Conservation (phyloP, 2,797 vertebrate genomes). For the Helicolenus hilgendorfi region DNA sequence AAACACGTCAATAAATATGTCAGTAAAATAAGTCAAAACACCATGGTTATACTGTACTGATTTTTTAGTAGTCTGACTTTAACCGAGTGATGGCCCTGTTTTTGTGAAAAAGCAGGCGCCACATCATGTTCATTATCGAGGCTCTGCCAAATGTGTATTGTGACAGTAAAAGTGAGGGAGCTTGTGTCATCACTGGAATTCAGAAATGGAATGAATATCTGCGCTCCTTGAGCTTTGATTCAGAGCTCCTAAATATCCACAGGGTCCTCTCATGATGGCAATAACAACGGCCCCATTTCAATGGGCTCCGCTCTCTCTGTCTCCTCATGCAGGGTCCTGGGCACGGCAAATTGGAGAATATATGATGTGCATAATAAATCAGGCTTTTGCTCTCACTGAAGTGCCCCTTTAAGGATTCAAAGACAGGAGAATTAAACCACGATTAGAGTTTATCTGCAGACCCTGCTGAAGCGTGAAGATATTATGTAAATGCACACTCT, state of each 20-base stretch:
- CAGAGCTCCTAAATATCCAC: not conserved
- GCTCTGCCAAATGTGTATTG: not conserved
- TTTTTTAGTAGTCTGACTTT: not conserved
- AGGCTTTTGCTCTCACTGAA: constrained; percentile 49
- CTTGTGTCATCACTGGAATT: not conserved
- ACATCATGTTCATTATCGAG: not conserved
- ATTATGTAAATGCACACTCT: constrained; percentile 63
- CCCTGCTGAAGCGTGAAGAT: constrained; percentile 45
- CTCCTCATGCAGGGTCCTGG: constrained; percentile 7
- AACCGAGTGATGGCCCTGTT: not conserved
- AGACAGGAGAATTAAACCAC: constrained; percentile 58
- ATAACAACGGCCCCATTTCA: constrained; percentile 3
- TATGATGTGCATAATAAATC: constrained; percentile 61
- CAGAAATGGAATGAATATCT: not conserved
- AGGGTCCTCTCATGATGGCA: constrained; percentile 6
- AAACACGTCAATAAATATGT: too few relatives aligned
- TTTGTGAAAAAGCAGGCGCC: not conserved
- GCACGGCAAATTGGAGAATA: constrained; percentile 40
- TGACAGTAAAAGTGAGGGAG: not conserved
- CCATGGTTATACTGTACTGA: not conserved
- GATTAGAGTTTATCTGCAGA: constrained; percentile 67
- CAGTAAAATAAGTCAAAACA: not conserved
- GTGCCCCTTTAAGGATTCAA: constrained; percentile 56
- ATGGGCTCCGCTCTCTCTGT: not conserved
- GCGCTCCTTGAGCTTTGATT: not conserved